Percentiles rank a stretch among this genome's conserved stretches.
phyloP scores from a whole-genome alignment of 2,888 invertebrate genomes.

The Bombylius major region DNA sequence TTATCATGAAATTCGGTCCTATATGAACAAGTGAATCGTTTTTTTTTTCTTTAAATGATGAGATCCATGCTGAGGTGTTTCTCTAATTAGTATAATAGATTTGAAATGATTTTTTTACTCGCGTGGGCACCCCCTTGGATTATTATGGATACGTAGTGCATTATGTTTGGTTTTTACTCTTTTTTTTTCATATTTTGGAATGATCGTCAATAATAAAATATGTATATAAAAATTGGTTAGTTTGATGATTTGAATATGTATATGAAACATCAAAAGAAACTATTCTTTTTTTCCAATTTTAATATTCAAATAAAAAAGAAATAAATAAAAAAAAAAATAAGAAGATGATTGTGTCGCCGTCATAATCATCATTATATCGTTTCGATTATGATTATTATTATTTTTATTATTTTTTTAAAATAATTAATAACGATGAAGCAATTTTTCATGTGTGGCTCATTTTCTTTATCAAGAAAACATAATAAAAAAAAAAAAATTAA shows the following conservation, averaged over 20 bases:
- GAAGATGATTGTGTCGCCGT: neutral
- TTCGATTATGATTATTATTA: too few relatives aligned
- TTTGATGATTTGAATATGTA: too few relatives aligned
- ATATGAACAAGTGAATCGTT: slow-evolving; percentile 3
- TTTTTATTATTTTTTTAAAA: neutral
- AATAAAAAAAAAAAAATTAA: too few relatives aligned
- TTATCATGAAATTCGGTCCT: slow-evolving; percentile 1
- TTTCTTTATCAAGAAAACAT: neutral
- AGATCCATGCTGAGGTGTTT: slow-evolving; percentile 12
- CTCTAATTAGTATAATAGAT: slow-evolving; percentile 13
- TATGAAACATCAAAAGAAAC: too few relatives aligned
- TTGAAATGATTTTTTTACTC: slow-evolving; percentile 5
- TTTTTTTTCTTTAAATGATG: neutral
- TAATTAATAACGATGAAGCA: slow-evolving; percentile 12
- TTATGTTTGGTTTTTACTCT: too few relatives aligned
- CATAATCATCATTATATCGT: neutral
- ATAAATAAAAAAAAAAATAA: too few relatives aligned
- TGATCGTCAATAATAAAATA: too few relatives aligned
- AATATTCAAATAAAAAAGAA: too few relatives aligned
- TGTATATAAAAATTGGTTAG: too few relatives aligned
- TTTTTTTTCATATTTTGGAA: too few relatives aligned
- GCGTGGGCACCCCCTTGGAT: slow-evolving; percentile 6
- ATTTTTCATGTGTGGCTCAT: slow-evolving; percentile 10
- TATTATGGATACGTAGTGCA: too few relatives aligned
- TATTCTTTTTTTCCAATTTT: too few relatives aligned